Percentiles rank a stretch among this genome's conserved stretches.
Conservation (phyloP, 2,888 invertebrate species). For the Plagodis dolabraria region DNA sequence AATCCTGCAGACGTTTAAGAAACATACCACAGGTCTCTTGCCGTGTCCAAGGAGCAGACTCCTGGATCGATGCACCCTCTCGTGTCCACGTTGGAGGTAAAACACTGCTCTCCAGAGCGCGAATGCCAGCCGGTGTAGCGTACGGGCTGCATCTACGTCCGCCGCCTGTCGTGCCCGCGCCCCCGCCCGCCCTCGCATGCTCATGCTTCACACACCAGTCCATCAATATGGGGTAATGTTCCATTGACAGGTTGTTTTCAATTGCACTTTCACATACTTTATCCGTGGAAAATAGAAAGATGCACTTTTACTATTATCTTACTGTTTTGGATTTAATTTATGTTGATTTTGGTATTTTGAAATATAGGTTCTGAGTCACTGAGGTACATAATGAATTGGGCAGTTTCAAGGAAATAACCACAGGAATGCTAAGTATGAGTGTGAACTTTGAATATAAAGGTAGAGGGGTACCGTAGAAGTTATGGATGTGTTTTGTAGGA, state of each 20-base stretch:
- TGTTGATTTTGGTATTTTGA: background rate
- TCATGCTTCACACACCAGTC: conserved; percentile 37
- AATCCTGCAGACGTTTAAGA: background rate
- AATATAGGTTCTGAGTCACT: no score
- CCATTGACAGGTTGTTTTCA: conserved; percentile 12
- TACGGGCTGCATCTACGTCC: conserved; percentile 83
- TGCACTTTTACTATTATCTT: background rate
- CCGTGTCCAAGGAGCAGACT: conserved; percentile 44
- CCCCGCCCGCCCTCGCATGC: conserved; percentile 64
- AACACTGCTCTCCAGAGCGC: conserved; percentile 91
- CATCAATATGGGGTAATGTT: conserved; percentile 20
- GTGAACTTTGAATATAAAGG: no score
- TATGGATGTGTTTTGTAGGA: no score
- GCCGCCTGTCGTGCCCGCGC: conserved; percentile 53
- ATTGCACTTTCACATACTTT: conserved; percentile 22
- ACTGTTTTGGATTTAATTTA: no score
- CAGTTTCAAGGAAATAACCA: no score
- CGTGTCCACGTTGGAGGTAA: conserved; percentile 85
- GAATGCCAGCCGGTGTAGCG: conserved; percentile 89
- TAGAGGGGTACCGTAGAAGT: no score
- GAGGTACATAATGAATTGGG: no score
- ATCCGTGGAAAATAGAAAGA: conserved; percentile 35
- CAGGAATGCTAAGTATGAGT: no score
- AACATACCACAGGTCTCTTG: conserved; percentile 57
- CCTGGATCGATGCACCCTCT: conserved; percentile 51